These are phyloP conservation scores for Nannobrachium achirus DNA, from an alignment of 2,113 vertebrate species.

Conservation along the genomic window DNA sequence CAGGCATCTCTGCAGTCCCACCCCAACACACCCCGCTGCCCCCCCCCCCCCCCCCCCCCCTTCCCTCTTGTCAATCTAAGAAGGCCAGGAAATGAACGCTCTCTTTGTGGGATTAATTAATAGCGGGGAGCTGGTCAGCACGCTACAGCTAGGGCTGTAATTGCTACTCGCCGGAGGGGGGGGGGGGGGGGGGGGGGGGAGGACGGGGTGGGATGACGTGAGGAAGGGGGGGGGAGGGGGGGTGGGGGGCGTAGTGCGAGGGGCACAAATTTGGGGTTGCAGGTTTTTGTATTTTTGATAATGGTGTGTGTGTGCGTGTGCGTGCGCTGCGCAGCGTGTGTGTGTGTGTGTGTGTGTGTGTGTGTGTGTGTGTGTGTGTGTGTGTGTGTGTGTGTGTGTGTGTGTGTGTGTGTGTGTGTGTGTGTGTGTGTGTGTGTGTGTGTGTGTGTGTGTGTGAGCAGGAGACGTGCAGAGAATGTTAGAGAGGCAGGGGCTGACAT, in stretches of 20 bases:
- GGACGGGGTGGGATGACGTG: no score
- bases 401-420: no score
- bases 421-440: no score
- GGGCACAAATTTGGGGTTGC: constrained; percentile 96
- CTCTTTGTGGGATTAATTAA: constrained; percentile 99
- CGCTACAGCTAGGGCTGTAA: constrained; percentile 87
- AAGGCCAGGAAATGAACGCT: constrained; percentile 97
- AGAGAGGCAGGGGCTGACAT: no score
- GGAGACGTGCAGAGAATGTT: no score
- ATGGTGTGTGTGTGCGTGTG: constrained; percentile 55
- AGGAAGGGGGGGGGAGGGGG: constrained; percentile 73
- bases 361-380: constrained; percentile 90
- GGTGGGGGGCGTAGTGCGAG: no score
- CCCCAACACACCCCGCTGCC: constrained; percentile 70
- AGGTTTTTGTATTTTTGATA: constrained; percentile 69
- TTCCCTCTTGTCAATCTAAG: constrained; percentile 90
- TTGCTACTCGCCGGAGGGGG: constrained; percentile 93
- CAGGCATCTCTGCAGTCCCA: no score
- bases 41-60: constrained; percentile 44
- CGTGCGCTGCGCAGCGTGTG: no score
- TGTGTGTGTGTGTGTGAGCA: no score
- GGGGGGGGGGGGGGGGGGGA: constrained; percentile 39
- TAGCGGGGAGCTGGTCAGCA: constrained; percentile 92
- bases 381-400: constrained; percentile 55
- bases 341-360: no score